Conservation (phyloP, 2,888 invertebrate species). For the Coenonympha glycerion region DNA sequence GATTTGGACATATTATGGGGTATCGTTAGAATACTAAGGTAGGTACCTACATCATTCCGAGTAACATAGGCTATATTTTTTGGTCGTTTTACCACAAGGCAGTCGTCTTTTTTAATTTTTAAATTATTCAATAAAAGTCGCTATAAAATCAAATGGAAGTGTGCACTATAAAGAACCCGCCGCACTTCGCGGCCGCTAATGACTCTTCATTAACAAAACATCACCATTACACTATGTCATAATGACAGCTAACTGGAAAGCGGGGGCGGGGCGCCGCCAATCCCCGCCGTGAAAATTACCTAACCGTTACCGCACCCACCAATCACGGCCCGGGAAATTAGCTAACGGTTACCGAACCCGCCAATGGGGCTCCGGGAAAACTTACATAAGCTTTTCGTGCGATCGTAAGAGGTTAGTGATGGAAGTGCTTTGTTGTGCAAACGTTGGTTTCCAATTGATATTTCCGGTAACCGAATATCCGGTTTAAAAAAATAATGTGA, state of each 20-base stretch:
- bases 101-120: too few species aligned
- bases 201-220: slow-evolving; percentile 64
- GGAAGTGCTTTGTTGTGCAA: slow-evolving; percentile 16
- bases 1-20: too few species aligned
- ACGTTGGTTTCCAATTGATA: slow-evolving; percentile 11
- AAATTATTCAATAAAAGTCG: neutral
- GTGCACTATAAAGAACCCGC: slow-evolving; percentile 32
- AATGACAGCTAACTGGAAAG: slow-evolving; percentile 41
- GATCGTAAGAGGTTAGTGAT: slow-evolving; percentile 17
- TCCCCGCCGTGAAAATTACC: slow-evolving; percentile 46
- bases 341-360: slow-evolving; percentile 42
- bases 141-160: neutral
- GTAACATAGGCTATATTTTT: too few species aligned
- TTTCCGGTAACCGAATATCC: neutral
- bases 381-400: slow-evolving; percentile 37
- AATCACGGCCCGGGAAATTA: slow-evolving; percentile 47
- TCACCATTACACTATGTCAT: slow-evolving; percentile 44
- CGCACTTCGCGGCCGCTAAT: slow-evolving; percentile 40
- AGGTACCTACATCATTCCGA: too few species aligned
- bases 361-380: slow-evolving; percentile 46
- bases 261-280: slow-evolving; percentile 58
- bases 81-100: too few species aligned
- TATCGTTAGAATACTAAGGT: too few species aligned
- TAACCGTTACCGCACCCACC: slow-evolving; percentile 46
- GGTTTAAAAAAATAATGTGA: neutral